Base-by-base conservation (phyloP, 2,888 invertebrate species). In the Agrilus mali region DNA sequence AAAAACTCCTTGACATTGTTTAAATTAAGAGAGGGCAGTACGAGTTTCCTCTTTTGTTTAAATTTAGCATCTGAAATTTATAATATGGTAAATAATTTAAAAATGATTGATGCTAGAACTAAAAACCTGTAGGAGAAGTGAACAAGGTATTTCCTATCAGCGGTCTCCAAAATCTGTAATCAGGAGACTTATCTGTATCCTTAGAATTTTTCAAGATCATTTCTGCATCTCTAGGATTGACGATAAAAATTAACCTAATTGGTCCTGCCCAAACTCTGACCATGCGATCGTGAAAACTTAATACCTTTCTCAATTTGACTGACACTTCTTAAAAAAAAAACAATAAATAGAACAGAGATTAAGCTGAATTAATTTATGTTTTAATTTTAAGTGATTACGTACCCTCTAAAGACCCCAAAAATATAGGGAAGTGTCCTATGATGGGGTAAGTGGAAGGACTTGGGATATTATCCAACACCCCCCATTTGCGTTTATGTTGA, bases 241-340 rank as follows among this genome's bases (percentile, higher is more conserved):
- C 46, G 7, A 51, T 41, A 10, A 41, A 36, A 27, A 51, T 47
- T 4, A 44, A 43, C 13, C 48, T 39, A 33, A 47, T 42, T 2
- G 51, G 51, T 7, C 51, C 51, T 27, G 49, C 42, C 47, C 49
- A 51, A n/a, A 51, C 20, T 3, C 44, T 47, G n/a, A 46, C 20
- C 43, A 51, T 41, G n/a, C 48, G 38, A 6, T 43, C 27, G 10
- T 27, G 8, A 27, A 27, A 27, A 27, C 5, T 2, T 10, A 27
- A 2, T 10, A 4, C 5, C 2, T 10, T 8, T 27, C 10, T 27
- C 10, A 27, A 27, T 7, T 27, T 27, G 2, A 10, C 1, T 7
- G 10, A 10, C 8, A 27, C 27, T 10, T 27, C 27, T 27, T 2
- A 10, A 10, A 2, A 27, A 27, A 27, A 27, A 8, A 27, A 10